These are phyloP conservation scores for Panagrolaimus sp. DNA, from an alignment of 1,140 invertebrate genomes.

Conservation along the genomic window DNA sequence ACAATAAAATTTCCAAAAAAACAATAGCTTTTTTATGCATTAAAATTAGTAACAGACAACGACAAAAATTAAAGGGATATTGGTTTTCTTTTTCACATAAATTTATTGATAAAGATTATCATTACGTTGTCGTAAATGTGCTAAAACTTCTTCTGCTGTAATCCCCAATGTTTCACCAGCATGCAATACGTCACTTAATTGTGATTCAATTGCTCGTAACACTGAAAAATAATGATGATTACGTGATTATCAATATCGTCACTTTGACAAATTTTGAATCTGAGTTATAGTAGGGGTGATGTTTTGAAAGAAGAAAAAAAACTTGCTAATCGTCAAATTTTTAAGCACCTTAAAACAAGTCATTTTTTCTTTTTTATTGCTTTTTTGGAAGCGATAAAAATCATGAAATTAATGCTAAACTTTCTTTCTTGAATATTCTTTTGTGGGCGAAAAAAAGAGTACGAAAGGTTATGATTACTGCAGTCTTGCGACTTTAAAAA, in stretches of 20 bases:
- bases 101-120: background rate
- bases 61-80: too few relatives aligned
- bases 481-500: background rate
- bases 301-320: background rate
- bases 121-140: constrained; percentile 34
- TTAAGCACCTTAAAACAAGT: background rate
- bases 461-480: background rate
- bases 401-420: background rate
- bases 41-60: background rate
- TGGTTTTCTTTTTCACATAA: too few relatives aligned
- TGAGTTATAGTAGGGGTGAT: background rate
- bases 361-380: background rate
- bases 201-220: constrained; percentile 40
- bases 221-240: constrained; percentile 27
- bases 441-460: background rate
- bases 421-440: constrained; percentile 13
- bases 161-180: constrained; percentile 41
- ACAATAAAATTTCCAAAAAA: too few relatives aligned
- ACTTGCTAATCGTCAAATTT: background rate
- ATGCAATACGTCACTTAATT: constrained; percentile 31
- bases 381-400: background rate
- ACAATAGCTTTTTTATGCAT: too few relatives aligned
- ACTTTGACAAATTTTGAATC: background rate
- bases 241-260: too few relatives aligned
- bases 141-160: constrained; percentile 33